Evolutionary conservation across 2,113 vertebrate genomes (phyloP), one percentile per base, ranked within the genome.

Genomic region (Monarcha castaneiventris): DNA sequence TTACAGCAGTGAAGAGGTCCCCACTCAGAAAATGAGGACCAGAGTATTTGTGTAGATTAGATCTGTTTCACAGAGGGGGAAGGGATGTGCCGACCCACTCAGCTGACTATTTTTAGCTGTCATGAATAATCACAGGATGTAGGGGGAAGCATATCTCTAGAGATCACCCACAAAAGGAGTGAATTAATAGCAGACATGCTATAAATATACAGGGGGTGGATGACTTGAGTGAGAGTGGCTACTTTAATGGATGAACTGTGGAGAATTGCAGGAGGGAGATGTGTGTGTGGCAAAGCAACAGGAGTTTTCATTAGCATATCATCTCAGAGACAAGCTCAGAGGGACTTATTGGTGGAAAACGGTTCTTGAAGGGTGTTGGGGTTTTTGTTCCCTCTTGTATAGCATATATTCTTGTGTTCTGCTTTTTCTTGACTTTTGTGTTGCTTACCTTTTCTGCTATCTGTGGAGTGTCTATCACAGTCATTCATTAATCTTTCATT

Each of bases 121-220:
- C 63, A 84, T 71, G 75, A 94, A 91, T 90, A 92, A 88, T 77
- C 21, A 77, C 82, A 94, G 93, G 82, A 93, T 96, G 83, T 37
- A 81, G 27, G 44, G 56, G 56, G 41, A 76, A 77, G 35, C 27
- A 27, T 87, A 82, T 96, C 87, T 96, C 74, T 73, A 72, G 71
- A 93, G 54, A 91, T 77, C 67, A 85, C 51, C 43, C 75, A 87
- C 68, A 79, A 59, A 91, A 91, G 84, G 63, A 93, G 82, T 72
- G 48, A 96, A 91, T 87, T 93, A 93, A 85, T 88, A 96, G 66
- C 67, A 90, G 33, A 81, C 93, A 13, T 63, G 23, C 82, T 83
- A 91, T 80, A 94, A 91, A 91, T 86, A 83, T 52, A 23, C 23
- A 56, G 21, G 23, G 26, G 7, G 2, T 87, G 23, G 22, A 61